Percentiles rank a stretch among this genome's conserved stretches.
Evolutionary conservation across 2,113 vertebrate genomes (phyloP).

Genomic region (Ochotona princeps): DNA sequence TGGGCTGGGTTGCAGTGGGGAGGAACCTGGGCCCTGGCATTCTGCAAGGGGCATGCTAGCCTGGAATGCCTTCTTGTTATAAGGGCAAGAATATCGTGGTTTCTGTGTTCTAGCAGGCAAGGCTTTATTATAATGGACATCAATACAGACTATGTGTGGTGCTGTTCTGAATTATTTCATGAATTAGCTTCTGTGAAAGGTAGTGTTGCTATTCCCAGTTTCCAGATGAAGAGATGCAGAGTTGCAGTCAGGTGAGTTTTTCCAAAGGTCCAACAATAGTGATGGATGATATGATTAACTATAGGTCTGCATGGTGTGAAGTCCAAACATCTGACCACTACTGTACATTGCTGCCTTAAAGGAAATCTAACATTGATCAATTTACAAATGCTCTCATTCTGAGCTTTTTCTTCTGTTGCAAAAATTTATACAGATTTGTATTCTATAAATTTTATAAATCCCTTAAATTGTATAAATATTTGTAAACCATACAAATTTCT

Average conservation of each 20-base stretch:
- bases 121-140: not conserved
- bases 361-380: not conserved
- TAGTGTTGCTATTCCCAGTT: not conserved
- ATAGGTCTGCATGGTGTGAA: not conserved
- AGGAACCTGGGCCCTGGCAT: not conserved
- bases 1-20: not conserved
- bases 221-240: constrained; percentile 8
- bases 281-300: not conserved
- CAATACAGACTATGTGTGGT: not conserved
- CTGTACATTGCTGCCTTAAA: not conserved
- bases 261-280: not conserved
- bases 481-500: not conserved
- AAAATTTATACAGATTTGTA: not conserved
- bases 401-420: not conserved
- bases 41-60: not conserved
- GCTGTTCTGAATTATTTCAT: not conserved
- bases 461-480: not conserved
- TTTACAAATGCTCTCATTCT: not conserved
- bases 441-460: not conserved
- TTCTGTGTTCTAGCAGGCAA: not conserved
- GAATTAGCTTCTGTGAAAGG: not conserved
- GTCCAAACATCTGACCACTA: not conserved
- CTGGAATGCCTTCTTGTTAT: too few species aligned
- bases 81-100: not conserved
- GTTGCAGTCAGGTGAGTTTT: not conserved